A percentile compares a stretch with the other conserved stretches of the same genome.
Evolutionary conservation across 2,113 vertebrate genomes (phyloP).

Genomic region (Chaetura pelagica): DNA sequence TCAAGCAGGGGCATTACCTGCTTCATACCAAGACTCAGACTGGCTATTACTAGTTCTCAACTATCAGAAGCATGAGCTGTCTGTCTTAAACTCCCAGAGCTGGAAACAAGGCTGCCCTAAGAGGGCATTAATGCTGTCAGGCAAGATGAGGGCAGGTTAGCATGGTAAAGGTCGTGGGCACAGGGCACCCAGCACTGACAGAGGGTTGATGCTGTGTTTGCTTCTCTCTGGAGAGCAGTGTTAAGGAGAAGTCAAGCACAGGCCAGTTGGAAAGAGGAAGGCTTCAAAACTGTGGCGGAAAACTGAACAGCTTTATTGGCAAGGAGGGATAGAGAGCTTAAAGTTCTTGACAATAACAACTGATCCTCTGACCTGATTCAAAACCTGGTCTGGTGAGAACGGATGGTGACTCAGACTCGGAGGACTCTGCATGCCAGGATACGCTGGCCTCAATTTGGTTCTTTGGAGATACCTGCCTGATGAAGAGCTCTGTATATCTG

Average conservation of each 20-base stretch:
- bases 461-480: constrained; percentile 13
- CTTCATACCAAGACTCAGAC: neutral
- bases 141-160: constrained; percentile 42
- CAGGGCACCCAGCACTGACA: neutral
- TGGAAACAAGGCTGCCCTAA: neutral
- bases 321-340: neutral
- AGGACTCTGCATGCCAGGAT: neutral
- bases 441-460: constrained; percentile 3
- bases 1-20: neutral
- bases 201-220: neutral
- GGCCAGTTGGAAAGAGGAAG: neutral
- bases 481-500: neutral
- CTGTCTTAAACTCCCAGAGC: neutral
- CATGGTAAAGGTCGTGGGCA: constrained; percentile 11
- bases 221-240: neutral
- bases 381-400: constrained; percentile 12
- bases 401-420: constrained; percentile 5
- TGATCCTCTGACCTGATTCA: constrained; percentile 23
- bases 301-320: neutral
- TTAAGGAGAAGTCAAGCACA: neutral
- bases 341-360: neutral
- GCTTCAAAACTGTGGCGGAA: neutral
- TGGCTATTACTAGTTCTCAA: constrained; percentile 15
- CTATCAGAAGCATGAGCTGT: constrained; percentile 35
- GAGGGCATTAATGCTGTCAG: neutral